Evolutionary conservation across 2,113 vertebrate genomes (phyloP), one percentile per base, ranked within the genome.

Genomic region (Ibidorhyncha struthersii): DNA sequence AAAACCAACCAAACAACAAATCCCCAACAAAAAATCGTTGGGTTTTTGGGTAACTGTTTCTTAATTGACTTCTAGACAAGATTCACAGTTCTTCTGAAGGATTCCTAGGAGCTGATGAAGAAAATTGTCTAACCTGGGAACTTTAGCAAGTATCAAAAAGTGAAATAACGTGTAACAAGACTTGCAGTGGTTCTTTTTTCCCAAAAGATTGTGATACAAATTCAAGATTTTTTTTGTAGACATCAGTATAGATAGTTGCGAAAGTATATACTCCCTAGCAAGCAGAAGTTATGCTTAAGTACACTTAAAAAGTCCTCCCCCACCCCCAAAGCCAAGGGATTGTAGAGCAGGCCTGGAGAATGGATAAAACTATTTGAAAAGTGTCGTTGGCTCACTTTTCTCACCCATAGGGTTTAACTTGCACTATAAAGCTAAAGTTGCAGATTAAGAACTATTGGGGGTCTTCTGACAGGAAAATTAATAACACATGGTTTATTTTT

Each of bases 381-480:
- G 83, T 76, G 43, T 43, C 0, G 0, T 77, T 95, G 85, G 66
- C 84, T 85, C 89, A 5, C 30, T 70, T 90, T 93, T 84, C 86
- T 96, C 96, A 94, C 72, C 87, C 85, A 43, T 20, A 58, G 86
- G 73, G n/a, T 96, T 97, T 83, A 66, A 63, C 84, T 83, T 84
- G 52, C 59, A 27, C 84, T 47, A 1, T 74, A 73, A 72, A 95
- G 82, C 58, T 92, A 30, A 83, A 89, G 80, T 97, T 96, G 91
- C 93, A 86, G 90, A 53, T 94, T 62, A 71, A 83, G 92, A 97
- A 78, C 82, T 97, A 65, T 63, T 91, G 95, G 94, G 96, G 80
- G 89, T 96, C 87, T 95, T 94, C 63, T 89, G 87, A 95, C 91
- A 49, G 86, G 63, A 94, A 84, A 95, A 97, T 95, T 76, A 93